Conservation (phyloP, 1,140 invertebrate species). For the Panulirus ornatus region DNA sequence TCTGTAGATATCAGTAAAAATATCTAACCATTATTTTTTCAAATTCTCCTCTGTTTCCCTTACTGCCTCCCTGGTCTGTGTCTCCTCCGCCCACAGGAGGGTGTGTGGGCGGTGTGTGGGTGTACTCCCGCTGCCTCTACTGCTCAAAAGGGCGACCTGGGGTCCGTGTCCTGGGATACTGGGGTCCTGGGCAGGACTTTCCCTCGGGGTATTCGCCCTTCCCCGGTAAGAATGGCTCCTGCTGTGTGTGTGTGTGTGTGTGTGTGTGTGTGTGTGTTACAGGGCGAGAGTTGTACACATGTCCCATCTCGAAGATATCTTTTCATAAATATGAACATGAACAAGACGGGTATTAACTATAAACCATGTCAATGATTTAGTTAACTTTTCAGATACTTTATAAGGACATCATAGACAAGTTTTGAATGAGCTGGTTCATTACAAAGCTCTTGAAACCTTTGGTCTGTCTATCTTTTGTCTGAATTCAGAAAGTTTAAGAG, state of each 20-base stretch:
- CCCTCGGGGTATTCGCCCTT: not conserved
- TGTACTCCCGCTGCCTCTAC: slow-evolving; percentile 6
- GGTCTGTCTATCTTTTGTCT: not conserved
- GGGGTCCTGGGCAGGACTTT: not conserved
- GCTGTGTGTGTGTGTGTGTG: not conserved
- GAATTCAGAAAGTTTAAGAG: too few relatives aligned
- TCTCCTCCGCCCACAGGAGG: not conserved
- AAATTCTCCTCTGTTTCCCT: not conserved
- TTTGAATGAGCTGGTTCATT: not conserved
- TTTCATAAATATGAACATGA: not conserved
- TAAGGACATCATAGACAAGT: not conserved
- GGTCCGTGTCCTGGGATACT: not conserved
- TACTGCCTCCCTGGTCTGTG: too few relatives aligned
- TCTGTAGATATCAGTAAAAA: not conserved
- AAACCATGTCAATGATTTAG: not conserved
- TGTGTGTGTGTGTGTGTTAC: not conserved
- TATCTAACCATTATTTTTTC: not conserved
- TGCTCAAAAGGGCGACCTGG: slow-evolving; percentile 16
- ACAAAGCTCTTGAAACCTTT: not conserved
- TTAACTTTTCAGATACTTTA: not conserved
- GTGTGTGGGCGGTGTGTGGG: slow-evolving; percentile 8
- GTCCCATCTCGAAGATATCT: not conserved
- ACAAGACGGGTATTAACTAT: not conserved
- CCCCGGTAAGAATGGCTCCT: not conserved
- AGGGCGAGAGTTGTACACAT: slow-evolving; percentile 6